Evolutionary conservation across 2,797 vertebrate species (phyloP), one percentile per base, ranked within the genome.

Genomic region (Adelosebastes latens): DNA sequence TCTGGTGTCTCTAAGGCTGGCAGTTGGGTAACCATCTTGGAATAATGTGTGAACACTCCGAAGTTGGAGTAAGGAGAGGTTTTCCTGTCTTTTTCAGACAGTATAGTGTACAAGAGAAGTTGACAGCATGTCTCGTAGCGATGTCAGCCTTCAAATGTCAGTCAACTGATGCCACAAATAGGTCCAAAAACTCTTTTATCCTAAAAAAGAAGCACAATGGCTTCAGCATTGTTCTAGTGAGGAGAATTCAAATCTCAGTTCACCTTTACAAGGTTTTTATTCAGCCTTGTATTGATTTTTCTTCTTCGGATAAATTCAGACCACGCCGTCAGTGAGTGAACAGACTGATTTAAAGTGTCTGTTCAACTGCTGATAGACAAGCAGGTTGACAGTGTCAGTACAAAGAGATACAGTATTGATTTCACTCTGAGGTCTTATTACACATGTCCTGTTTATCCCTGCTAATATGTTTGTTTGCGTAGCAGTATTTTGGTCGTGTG

Each of bases 351-450:
- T 52, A 58, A 58, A 39, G 4, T 70, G 66, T 11, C 24, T 13
- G 42, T 24, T 61, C 29, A 42, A 61, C 53, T 27, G 80, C 75
- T 70, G 77, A 46, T 2, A 63, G 79, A 74, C 66, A 72, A 20
- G 77, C 39, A 60, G 73, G 31, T 6, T 52, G 79, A 77, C 65
- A 55, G 42, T 4, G 72, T 84, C 77, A 46, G 31, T 22, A 61
- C 69, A 56, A 55, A 86, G 42, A 69, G 31, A 83, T 2, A 2
- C 25, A 29, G 42, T 84, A 90, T 91, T 74, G 87, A 92, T 92
- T 82, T 75, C 56, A 59, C 75, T 20, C 67, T 60, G 29, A 22
- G 83, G 63, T 91, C 87, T 72, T 72, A 58, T 91, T 89, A 79
- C 83, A 77, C 85, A 52, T 56, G 72, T 80, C 63, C 81, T 80